These are phyloP conservation scores for Chaetops frenatus DNA, from an alignment of 2,113 vertebrate genomes.

Conservation along the genomic window DNA sequence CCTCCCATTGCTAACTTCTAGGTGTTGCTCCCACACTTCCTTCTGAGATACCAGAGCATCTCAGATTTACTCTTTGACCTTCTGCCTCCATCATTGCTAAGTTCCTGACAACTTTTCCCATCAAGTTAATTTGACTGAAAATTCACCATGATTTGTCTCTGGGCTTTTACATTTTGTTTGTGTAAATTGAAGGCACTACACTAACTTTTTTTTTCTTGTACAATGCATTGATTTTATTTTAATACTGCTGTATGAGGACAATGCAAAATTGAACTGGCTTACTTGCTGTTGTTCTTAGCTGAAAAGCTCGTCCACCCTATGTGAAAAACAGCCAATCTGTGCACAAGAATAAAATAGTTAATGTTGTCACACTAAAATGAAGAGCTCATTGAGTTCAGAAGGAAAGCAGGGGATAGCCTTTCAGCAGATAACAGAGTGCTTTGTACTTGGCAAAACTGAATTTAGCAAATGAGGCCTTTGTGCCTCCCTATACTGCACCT, in stretches of 20 bases:
- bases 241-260: neutral
- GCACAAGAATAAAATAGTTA: neutral
- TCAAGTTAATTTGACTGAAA: neutral
- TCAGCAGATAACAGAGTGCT: neutral
- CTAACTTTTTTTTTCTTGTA: neutral
- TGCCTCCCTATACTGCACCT: conserved; percentile 66
- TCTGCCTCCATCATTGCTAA: neutral
- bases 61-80: conserved; percentile 30
- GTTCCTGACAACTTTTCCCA: neutral
- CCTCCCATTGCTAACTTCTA: neutral
- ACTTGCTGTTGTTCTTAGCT: neutral
- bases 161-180: neutral
- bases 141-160: neutral
- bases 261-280: neutral
- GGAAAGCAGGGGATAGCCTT: neutral
- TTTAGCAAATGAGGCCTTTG: conserved; percentile 54
- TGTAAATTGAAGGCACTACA: neutral
- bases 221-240: neutral
- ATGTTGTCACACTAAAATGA: neutral
- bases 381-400: neutral
- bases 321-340: neutral
- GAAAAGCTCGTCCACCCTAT: neutral
- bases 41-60: neutral
- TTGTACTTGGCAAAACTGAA: conserved; percentile 54
- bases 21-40: conserved; percentile 20